A percentile compares a stretch with the other conserved stretches of the same genome.
Evolutionary conservation across 2,797 vertebrate species (phyloP).

Genomic region (Pogoniulus pusillus): DNA sequence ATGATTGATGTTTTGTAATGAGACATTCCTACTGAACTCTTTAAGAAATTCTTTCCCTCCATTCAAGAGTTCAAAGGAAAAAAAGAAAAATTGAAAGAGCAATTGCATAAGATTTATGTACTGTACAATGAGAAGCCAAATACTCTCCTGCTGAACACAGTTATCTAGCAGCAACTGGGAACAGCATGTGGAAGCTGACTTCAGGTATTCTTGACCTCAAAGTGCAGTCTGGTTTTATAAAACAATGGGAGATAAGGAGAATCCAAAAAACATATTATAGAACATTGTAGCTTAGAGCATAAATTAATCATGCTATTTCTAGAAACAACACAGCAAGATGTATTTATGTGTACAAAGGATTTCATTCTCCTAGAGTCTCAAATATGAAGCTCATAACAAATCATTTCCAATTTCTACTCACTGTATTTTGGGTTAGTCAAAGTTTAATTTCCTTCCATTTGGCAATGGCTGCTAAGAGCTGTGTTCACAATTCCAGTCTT

Average conservation of each 20-base stretch:
- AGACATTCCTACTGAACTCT: conserved; percentile 61
- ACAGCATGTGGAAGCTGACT: neutral
- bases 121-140: conserved; percentile 71
- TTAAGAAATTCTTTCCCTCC: conserved; percentile 60
- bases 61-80: conserved; percentile 70
- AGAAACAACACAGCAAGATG: neutral
- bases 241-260: neutral
- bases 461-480: neutral
- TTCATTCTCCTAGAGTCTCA: neutral
- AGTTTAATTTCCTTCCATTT: neutral
- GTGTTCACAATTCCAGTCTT: conserved; percentile 15
- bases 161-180: conserved; percentile 51
- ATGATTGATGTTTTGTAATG: conserved; percentile 59
- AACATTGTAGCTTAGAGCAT: neutral
- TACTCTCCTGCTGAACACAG: conserved; percentile 39
- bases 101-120: conserved; percentile 68
- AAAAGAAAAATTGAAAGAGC: conserved; percentile 59
- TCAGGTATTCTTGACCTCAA: conserved; percentile 39
- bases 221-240: neutral
- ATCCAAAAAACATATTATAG: neutral
- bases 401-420: neutral
- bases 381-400: neutral
- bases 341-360: neutral
- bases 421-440: neutral
- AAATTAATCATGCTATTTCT: neutral